phyloP scores from a whole-genome alignment of 2,797 vertebrate species.

The Cryptoprocta ferox region DNA sequence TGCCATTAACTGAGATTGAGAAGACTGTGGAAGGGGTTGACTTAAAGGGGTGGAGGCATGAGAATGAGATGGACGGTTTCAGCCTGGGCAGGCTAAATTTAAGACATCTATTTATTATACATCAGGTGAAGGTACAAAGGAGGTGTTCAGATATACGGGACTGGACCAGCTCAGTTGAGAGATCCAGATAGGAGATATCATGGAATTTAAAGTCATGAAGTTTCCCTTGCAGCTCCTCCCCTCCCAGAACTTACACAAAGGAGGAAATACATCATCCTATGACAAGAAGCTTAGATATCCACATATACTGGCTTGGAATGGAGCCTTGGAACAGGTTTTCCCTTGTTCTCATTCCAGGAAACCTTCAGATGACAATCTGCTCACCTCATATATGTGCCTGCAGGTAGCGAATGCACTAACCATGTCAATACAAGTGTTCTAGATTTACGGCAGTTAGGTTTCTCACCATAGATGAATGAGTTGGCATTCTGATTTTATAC shows the following conservation, averaged over 20 bases:
- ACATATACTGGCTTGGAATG: background rate
- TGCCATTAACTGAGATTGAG: background rate
- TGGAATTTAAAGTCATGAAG: background rate
- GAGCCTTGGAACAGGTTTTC: background rate
- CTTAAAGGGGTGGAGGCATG: background rate
- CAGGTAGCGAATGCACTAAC: background rate
- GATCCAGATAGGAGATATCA: background rate
- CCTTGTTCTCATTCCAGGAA: background rate
- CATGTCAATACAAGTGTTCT: background rate
- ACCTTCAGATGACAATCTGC: background rate
- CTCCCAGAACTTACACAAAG: background rate
- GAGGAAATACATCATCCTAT: background rate
- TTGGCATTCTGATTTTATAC: background rate
- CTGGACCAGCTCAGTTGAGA: background rate
- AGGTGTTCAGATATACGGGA: background rate
- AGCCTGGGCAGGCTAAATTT: background rate
- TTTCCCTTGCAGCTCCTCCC: background rate
- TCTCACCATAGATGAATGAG: background rate
- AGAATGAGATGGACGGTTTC: background rate
- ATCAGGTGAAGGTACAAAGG: background rate
- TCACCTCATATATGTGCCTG: too few relatives aligned
- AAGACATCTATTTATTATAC: background rate
- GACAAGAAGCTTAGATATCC: background rate
- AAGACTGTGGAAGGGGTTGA: background rate
- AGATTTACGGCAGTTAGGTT: background rate